A percentile compares a stretch with the other conserved stretches of the same genome.
phyloP scores from a whole-genome alignment of 2,113 vertebrate genomes.

The Cyprinodon tularosa region DNA sequence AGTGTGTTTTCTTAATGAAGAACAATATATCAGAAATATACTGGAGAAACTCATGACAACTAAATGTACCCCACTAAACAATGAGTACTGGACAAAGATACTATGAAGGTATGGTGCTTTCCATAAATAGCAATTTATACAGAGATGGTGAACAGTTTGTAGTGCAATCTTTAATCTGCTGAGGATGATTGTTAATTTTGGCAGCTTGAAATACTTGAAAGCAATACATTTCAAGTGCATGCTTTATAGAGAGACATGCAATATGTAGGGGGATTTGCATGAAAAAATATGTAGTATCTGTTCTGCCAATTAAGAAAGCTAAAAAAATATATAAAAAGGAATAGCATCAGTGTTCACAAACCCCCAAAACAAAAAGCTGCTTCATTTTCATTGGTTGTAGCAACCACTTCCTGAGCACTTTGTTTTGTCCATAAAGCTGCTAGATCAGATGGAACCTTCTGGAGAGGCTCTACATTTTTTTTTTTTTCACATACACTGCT shows the following conservation, averaged over 20 bases:
- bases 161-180: slow-evolving; percentile 53
- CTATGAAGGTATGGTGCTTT: slow-evolving; percentile 28
- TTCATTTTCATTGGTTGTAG: slow-evolving; percentile 52
- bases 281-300: slow-evolving; percentile 41
- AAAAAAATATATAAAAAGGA: slow-evolving; percentile 62
- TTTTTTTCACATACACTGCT: not conserved
- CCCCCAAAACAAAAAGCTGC: slow-evolving; percentile 53
- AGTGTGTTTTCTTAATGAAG: not conserved
- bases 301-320: slow-evolving; percentile 61
- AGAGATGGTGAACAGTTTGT: slow-evolving; percentile 62
- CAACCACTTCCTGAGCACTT: slow-evolving; percentile 48
- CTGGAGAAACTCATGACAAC: not conserved
- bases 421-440: slow-evolving; percentile 31
- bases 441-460: slow-evolving; percentile 42
- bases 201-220: slow-evolving; percentile 67
- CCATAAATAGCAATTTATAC: slow-evolving; percentile 42
- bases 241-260: slow-evolving; percentile 62
- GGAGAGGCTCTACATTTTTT: slow-evolving; percentile 22
- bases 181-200: slow-evolving; percentile 57
- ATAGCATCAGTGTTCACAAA: slow-evolving; percentile 59
- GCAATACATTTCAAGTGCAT: slow-evolving; percentile 61
- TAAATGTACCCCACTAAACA: slow-evolving; percentile 4
- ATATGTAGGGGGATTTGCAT: slow-evolving; percentile 70
- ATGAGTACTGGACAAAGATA: slow-evolving; percentile 12
- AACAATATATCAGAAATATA: not conserved